phyloP scores from a whole-genome alignment of 2,113 vertebrate species.

The Hippocampus barbouri region DNA sequence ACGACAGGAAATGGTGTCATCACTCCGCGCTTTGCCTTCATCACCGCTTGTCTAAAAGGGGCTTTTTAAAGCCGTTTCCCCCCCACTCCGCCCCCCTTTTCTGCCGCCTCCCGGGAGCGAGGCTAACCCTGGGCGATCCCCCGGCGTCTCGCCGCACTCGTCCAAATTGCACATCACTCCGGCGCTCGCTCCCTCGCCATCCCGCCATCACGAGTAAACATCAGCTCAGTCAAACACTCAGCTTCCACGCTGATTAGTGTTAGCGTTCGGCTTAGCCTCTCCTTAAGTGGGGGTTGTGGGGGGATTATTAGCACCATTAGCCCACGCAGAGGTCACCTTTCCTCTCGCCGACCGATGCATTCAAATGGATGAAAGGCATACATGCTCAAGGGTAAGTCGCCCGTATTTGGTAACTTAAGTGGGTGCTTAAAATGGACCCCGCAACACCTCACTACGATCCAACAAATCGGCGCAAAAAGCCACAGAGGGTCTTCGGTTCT shows the following conservation, averaged over 20 bases:
- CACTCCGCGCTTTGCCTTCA: slow-evolving; percentile 69
- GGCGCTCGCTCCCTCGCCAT: slow-evolving; percentile 19
- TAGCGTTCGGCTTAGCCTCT: slow-evolving; percentile 68
- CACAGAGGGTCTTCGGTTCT: no score
- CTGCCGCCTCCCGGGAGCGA: slow-evolving; percentile 50
- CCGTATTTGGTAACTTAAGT: background rate
- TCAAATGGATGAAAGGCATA: slow-evolving; percentile 41
- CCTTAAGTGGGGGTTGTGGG: slow-evolving; percentile 60
- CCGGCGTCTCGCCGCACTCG: slow-evolving; percentile 57
- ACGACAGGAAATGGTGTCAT: slow-evolving; percentile 76
- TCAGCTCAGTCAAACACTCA: slow-evolving; percentile 66
- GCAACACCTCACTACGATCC: no score
- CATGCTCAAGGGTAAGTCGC: slow-evolving; percentile 5
- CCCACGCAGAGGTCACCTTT: slow-evolving; percentile 67
- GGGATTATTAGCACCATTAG: slow-evolving; percentile 66
- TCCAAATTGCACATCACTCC: slow-evolving; percentile 48
- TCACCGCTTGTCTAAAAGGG: slow-evolving; percentile 72
- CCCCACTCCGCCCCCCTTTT: slow-evolving; percentile 45
- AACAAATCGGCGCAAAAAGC: no score
- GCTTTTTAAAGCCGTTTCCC: slow-evolving; percentile 68
- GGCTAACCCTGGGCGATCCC: slow-evolving; percentile 71
- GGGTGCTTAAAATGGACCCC: background rate
- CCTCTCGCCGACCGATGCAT: slow-evolving; percentile 51
- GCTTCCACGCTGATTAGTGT: slow-evolving; percentile 72
- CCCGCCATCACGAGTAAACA: slow-evolving; percentile 66